Percentiles rank a stretch among this genome's conserved stretches.
phyloP scores from a whole-genome alignment of 2,888 invertebrate genomes.

The Dicycla oo region DNA sequence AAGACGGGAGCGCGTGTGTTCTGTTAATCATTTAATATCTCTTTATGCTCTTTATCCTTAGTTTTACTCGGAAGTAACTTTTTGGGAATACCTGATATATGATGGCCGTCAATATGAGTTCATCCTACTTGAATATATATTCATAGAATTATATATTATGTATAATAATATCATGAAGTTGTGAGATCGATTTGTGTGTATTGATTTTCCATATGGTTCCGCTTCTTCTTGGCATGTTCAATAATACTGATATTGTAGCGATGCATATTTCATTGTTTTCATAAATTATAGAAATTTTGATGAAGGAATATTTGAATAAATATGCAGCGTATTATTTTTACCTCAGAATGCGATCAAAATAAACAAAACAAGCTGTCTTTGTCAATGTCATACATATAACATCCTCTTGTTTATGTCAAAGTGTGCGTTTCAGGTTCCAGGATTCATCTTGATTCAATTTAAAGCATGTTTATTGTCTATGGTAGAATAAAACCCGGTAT shows the following conservation, averaged over 20 bases:
- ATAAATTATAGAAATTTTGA: neutral
- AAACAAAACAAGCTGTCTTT: neutral
- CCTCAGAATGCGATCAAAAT: conserved; percentile 3
- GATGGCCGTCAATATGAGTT: neutral
- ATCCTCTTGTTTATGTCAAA: neutral
- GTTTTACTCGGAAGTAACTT: conserved; percentile 1
- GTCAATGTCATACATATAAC: neutral
- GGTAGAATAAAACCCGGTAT: no score
- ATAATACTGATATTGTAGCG: neutral
- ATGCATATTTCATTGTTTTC: neutral
- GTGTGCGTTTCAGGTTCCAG: conserved; percentile 9
- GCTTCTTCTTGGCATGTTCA: neutral
- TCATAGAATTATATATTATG: neutral
- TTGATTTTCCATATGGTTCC: neutral
- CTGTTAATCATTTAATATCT: neutral
- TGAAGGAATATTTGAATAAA: neutral
- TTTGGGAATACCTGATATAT: conserved; percentile 4
- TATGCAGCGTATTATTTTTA: neutral
- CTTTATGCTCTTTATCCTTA: conserved; percentile 4
- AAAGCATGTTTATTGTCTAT: conserved; percentile 8
- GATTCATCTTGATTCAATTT: neutral
- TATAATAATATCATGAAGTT: neutral
- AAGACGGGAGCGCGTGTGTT: neutral
- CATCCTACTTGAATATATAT: neutral
- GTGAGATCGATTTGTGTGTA: neutral